Percentiles rank a stretch among this genome's conserved stretches.
Conservation (phyloP, 2,888 invertebrate species). For the Sinotaia quadrata region DNA sequence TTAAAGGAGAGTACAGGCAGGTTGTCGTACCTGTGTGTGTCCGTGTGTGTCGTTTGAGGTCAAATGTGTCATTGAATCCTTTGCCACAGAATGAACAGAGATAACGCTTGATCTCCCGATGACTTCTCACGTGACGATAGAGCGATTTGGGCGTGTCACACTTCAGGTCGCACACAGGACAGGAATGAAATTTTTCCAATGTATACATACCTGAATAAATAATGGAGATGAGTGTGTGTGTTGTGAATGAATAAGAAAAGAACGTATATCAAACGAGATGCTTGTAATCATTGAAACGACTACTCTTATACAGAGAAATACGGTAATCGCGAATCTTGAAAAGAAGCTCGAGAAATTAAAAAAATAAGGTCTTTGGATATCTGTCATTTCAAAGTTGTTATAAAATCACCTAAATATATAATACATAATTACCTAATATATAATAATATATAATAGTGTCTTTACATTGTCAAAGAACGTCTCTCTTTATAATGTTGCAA, state of each 20-base stretch:
- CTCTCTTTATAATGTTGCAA: too few species aligned
- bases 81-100: constrained; percentile 99
- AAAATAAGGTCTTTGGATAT: too few species aligned
- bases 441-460: too few species aligned
- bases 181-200: constrained; percentile 11
- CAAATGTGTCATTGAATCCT: constrained; percentile 99
- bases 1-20: not conserved
- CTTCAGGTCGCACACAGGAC: constrained; percentile 84
- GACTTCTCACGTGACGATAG: constrained; percentile 99
- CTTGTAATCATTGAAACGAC: not conserved
- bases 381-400: too few species aligned
- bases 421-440: too few species aligned
- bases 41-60: constrained; percentile 96
- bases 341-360: not conserved
- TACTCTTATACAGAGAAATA: not conserved
- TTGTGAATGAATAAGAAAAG: not conserved
- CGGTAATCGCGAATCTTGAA: too few species aligned
- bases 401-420: too few species aligned
- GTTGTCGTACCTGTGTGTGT: constrained; percentile 88
- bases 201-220: constrained; percentile 13
- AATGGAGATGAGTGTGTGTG: not conserved
- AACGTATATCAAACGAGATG: not conserved
- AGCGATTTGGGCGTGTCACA: constrained; percentile 95
- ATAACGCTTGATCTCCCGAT: constrained; percentile 97
- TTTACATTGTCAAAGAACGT: too few species aligned